Evolutionary conservation across 2,888 invertebrate species (phyloP), one percentile per base, ranked within the genome.

Genomic region (Ormyrus pomaceus): DNA sequence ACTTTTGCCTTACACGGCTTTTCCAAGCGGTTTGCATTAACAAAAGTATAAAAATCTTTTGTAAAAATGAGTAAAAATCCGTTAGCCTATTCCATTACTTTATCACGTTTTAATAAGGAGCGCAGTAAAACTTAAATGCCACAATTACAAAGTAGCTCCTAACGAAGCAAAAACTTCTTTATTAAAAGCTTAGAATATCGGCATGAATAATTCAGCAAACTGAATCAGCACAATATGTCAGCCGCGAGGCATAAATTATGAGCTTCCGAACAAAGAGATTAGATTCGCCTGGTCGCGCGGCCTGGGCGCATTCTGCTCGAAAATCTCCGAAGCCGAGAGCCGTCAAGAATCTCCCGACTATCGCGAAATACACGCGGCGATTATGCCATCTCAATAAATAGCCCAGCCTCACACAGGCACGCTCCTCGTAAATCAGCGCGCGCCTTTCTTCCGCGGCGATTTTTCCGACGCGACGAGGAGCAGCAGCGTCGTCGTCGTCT

Each of bases 371-470:
- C 34, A 1, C 34, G 6, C 46, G 11, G 10, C n/a, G 45, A 62
- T 62, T 62, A 62, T 62, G 62, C 34, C 62, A 62, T 62, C 62
- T 62, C 46, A 62, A 62, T 62, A 62, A 62, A 62, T 45, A 10
- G 6, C 34, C 62, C 1, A 9, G 13, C 34, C 19, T 9, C 13
- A 5, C 7, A 19, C 51, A 19, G 19, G 45, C 76, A 46, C 68
- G 59, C 59, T 59, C 34, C 62, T 8, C 59, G 61, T 48, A 53
- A 53, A 34, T 34, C 11, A 53, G 10, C 56, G 13, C 56, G 13
- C 56, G n/a, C 2, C 34, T 34, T 34, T 34, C 34, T 34, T 34
- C 34, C 34, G 34, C 34, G 34, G 34, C 34, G 34, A 34, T 4
- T 34, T 34, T 34, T 34, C 34, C 34, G 1, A 19, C 19, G 19